Evolutionary conservation across 2,113 vertebrate species (phyloP).

Genomic region (Pseudolaguvia tuberculata): DNA sequence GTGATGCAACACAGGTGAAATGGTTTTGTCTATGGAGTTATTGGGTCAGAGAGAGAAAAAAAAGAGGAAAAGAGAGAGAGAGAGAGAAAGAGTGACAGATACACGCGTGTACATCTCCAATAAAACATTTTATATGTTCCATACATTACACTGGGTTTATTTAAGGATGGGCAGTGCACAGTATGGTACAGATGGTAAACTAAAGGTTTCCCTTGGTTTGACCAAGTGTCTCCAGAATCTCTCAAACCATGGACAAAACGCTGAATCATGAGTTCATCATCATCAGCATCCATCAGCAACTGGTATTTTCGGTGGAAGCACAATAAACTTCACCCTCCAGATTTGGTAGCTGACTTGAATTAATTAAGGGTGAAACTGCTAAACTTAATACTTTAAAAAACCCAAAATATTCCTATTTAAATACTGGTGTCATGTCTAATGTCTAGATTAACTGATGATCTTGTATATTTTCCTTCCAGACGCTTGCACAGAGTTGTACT

Average conservation of each 20-base stretch:
- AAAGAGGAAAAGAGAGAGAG: neutral
- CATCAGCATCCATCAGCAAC: neutral
- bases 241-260: neutral
- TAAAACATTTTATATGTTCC: too few relatives aligned
- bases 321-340: too few relatives aligned
- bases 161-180: neutral
- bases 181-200: neutral
- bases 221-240: neutral
- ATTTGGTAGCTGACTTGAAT: neutral
- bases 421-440: neutral
- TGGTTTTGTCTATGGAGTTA: neutral
- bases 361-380: neutral
- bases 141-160: too few relatives aligned
- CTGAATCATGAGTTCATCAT: neutral
- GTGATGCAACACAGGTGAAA: neutral
- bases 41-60: neutral
- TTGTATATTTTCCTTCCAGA: neutral
- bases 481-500: neutral
- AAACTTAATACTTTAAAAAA: too few relatives aligned
- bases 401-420: neutral
- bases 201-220: neutral
- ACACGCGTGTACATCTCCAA: neutral
- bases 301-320: neutral
- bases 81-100: neutral
- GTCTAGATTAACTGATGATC: neutral